Evolutionary conservation across 2,888 invertebrate species (phyloP), one percentile per base, ranked within the genome.

Genomic region (Ischnus inquisitorius): DNA sequence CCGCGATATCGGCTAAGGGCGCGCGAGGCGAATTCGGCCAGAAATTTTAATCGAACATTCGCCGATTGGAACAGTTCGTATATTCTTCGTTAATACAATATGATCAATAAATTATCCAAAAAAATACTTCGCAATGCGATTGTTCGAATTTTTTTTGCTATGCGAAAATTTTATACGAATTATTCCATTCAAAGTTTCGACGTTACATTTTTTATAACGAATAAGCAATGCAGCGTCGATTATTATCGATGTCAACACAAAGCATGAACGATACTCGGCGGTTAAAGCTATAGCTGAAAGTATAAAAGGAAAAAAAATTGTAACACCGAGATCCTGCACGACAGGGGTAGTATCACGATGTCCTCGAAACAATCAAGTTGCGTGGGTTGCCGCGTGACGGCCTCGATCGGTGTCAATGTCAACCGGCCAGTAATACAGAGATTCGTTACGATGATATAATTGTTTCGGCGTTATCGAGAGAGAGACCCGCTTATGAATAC

Each of bases 381-480:
- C 80, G 75, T 75, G 41, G 41, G 41, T 64, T 28, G 57, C 10
- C 41, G 48, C 41, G 46, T 28, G 25, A n/a, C 34, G 71, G 39
- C 74, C 60, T 68, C 75, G 69, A 69, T 69, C 76, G 69, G 76
- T 71, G 81, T 81, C 81, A 81, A 76, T 81, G 76, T 77, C 76
- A 67, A 34, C 10, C 82, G 46, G 57, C 48, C 71, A 71, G 76
- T 77, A 77, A 77, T 65, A 64, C 60, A 82, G 77, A 69, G 77
- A 69, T 69, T 46, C n/a, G 46, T 8, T 12, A 34, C 25, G 22
- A 67, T 46, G 48, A 68, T 48, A 46, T 68, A 39, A 14, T 64
- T 46, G 22, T 5, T 28, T 25, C 19, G 67, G 67, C 19, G 2
- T 68, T 28, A 68, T 46, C 67, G 28, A 28, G 43, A n/a, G 46